Conservation (phyloP, 2,113 vertebrate genomes). For the Oreochromis tanganicae region DNA sequence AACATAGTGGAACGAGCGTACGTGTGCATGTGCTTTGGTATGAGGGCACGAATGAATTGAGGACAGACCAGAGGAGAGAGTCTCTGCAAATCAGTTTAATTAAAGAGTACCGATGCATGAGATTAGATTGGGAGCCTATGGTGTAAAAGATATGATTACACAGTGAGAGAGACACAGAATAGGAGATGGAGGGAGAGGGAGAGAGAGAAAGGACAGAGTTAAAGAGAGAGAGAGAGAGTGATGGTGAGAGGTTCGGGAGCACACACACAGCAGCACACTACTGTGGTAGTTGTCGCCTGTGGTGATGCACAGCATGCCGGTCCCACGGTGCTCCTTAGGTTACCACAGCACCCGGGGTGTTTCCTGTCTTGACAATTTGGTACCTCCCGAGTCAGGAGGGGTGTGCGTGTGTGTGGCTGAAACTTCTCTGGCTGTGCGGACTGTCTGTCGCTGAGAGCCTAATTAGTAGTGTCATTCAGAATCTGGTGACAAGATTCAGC, state of each 20-base stretch:
- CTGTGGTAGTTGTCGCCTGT: background rate
- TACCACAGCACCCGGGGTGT: conserved; percentile 19
- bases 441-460: conserved; percentile 42
- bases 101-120: conserved; percentile 76
- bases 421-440: background rate
- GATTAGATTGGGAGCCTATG: conserved; percentile 71
- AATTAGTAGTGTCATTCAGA: conserved; percentile 45
- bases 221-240: background rate
- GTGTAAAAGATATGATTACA: conserved; percentile 70
- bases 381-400: background rate
- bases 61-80: conserved; percentile 49
- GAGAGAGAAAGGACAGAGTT: background rate
- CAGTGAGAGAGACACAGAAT: conserved; percentile 27
- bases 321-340: conserved; percentile 10
- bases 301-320: background rate
- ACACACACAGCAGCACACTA: background rate
- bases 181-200: background rate
- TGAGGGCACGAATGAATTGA: conserved; percentile 44
- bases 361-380: conserved; percentile 17
- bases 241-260: background rate
- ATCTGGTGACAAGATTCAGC: conserved; percentile 31
- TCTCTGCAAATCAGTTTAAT: conserved; percentile 74
- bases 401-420: background rate
- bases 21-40: conserved; percentile 11
- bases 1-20: background rate